phyloP scores from a whole-genome alignment of 1,140 invertebrate species.

The Bombus confusus region DNA sequence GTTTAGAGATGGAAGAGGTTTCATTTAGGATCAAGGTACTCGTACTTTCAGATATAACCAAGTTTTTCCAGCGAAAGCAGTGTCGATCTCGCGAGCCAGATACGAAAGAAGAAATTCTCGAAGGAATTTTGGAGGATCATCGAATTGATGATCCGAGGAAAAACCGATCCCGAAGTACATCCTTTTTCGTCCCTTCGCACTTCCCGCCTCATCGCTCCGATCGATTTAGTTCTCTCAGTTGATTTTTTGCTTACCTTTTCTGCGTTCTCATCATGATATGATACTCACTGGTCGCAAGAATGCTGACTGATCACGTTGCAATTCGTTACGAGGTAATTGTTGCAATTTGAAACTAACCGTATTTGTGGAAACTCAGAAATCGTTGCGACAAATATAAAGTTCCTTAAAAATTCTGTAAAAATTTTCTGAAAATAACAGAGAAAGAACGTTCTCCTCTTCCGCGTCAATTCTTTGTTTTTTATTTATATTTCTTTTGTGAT shows the following conservation, averaged over 20 bases:
- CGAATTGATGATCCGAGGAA: background rate
- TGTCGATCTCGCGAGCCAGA: background rate
- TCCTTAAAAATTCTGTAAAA: no score
- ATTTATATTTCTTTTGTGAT: background rate
- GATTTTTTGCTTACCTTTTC: slow-evolving; percentile 54
- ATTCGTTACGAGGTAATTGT: no score
- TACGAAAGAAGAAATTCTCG: background rate
- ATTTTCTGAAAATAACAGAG: background rate
- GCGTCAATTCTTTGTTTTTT: background rate
- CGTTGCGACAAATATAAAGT: no score
- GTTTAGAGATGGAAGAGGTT: no score
- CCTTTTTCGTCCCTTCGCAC: background rate
- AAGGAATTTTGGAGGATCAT: background rate
- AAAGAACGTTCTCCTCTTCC: background rate
- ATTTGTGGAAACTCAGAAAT: no score
- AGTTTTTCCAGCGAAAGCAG: slow-evolving; percentile 8
- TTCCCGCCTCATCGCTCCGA: slow-evolving; percentile 24
- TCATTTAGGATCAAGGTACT: background rate
- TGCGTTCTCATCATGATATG: slow-evolving; percentile 58
- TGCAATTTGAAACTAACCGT: no score
- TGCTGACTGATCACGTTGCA: slow-evolving; percentile 23
- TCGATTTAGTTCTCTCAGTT: slow-evolving; percentile 61
- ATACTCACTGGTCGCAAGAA: slow-evolving; percentile 47
- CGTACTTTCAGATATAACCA: background rate
- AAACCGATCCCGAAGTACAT: background rate